Conservation (phyloP, 2,888 invertebrate species). For the Drosophila kambysellisi region DNA sequence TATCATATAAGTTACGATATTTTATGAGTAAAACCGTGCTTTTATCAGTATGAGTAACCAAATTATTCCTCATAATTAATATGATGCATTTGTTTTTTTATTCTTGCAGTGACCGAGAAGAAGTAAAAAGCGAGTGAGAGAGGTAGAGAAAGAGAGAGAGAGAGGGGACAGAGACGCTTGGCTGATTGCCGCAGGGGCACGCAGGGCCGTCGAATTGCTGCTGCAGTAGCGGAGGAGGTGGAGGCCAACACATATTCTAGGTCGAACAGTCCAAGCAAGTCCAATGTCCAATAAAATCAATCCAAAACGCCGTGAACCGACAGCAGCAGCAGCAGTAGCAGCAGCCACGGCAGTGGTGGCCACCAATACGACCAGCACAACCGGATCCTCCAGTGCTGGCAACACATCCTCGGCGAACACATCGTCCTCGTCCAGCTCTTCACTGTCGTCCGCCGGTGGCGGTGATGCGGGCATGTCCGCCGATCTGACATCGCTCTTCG, state of each 20-base stretch:
- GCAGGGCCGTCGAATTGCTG: conserved; percentile 23
- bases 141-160: neutral
- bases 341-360: conserved; percentile 74
- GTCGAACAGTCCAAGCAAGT: conserved; percentile 41
- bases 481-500: conserved; percentile 95
- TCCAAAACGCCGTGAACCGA: conserved; percentile 84
- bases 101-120: conserved; percentile 38
- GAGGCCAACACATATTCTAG: conserved; percentile 25
- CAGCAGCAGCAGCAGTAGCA: conserved; percentile 72
- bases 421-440: conserved; percentile 85
- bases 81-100: conserved; percentile 19
- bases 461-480: conserved; percentile 89
- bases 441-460: conserved; percentile 85
- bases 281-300: conserved; percentile 85
- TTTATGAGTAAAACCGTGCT: neutral
- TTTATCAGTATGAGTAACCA: neutral
- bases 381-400: conserved; percentile 78
- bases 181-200: conserved; percentile 12
- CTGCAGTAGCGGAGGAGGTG: conserved; percentile 15
- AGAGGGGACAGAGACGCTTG: conserved; percentile 1
- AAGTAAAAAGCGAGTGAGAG: conserved; percentile 5
- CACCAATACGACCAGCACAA: conserved; percentile 71
- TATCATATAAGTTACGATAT: neutral
- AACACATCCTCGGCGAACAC: conserved; percentile 83
- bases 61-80: conserved; percentile 6